These are phyloP conservation scores for Ephialtes manifestator DNA, from an alignment of 2,888 invertebrate species.

Conservation along the genomic window DNA sequence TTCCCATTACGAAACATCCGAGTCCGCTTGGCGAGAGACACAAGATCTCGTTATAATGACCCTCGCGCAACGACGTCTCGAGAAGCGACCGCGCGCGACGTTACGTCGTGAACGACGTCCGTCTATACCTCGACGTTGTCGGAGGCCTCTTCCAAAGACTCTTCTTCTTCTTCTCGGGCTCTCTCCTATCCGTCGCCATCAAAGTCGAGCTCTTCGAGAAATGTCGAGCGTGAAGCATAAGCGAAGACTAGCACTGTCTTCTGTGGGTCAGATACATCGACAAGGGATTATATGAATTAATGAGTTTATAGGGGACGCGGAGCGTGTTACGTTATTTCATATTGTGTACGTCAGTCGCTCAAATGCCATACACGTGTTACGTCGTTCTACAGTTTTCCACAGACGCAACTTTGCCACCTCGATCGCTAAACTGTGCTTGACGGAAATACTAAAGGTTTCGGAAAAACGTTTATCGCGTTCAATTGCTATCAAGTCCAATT, in stretches of 20 bases:
- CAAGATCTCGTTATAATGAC: constrained; percentile 82
- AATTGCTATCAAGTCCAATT: too few relatives aligned
- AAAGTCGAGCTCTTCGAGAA: constrained; percentile 59
- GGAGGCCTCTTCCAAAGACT: constrained; percentile 12
- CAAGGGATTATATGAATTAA: constrained; percentile 43
- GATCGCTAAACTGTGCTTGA: too few relatives aligned
- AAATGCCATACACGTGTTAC: too few relatives aligned
- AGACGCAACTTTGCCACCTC: neutral
- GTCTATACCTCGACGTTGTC: constrained; percentile 34
- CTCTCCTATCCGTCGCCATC: constrained; percentile 70
- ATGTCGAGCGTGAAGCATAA: neutral
- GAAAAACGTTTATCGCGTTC: too few relatives aligned
- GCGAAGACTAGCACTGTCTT: constrained; percentile 37
- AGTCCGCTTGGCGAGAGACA: constrained; percentile 72
- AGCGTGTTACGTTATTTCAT: too few relatives aligned
- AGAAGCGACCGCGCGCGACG: constrained; percentile 59
- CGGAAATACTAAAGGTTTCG: too few relatives aligned
- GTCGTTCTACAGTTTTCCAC: neutral
- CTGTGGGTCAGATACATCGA: constrained; percentile 41
- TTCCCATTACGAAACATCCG: constrained; percentile 72
- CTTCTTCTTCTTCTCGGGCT: constrained; percentile 32
- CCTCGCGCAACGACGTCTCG: constrained; percentile 63
- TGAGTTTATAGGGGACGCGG: neutral
- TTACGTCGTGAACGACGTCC: constrained; percentile 56
- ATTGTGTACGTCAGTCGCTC: too few relatives aligned